These are phyloP conservation scores for Leucoma salicis DNA, from an alignment of 2,888 invertebrate species.

Conservation along the genomic window DNA sequence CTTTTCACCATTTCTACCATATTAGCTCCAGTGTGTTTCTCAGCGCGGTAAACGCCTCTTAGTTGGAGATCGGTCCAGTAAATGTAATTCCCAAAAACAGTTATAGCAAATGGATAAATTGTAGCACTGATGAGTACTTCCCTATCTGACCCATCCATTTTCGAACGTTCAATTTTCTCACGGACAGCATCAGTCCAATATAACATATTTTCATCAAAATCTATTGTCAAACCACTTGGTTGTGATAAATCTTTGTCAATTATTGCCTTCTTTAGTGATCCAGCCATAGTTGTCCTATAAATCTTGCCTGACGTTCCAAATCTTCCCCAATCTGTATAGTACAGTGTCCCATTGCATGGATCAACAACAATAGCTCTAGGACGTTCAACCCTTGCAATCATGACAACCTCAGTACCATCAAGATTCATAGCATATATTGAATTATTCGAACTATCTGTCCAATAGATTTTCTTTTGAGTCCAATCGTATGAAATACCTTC, in stretches of 20 bases:
- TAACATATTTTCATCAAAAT: constrained; percentile 94
- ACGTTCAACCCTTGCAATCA: constrained; percentile 95
- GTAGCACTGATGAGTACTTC: constrained; percentile 94
- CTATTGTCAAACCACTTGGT: constrained; percentile 97
- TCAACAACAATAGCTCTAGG: constrained; percentile 97
- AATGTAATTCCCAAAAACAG: constrained; percentile 93
- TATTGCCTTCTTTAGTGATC: constrained; percentile 93
- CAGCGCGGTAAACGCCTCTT: constrained; percentile 96
- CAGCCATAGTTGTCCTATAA: constrained; percentile 97
- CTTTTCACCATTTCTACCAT: constrained; percentile 97
- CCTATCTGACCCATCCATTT: constrained; percentile 92
- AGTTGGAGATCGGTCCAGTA: constrained; percentile 98
- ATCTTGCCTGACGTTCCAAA: constrained; percentile 97
- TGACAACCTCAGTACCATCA: constrained; percentile 92
- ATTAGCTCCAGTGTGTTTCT: constrained; percentile 97
- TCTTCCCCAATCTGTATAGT: constrained; percentile 97
- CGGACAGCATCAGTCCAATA: constrained; percentile 99
- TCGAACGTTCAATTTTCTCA: constrained; percentile 96
- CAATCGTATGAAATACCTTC: constrained; percentile 98
- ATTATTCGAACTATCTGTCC: constrained; percentile 97
- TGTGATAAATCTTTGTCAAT: constrained; percentile 95
- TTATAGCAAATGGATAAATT: constrained; percentile 97
- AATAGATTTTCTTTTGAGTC: constrained; percentile 98
- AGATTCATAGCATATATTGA: constrained; percentile 97
- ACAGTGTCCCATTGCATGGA: constrained; percentile 97